Evolutionary conservation across 1,140 invertebrate genomes (phyloP), one percentile per base, ranked within the genome.

Genomic region (Dreissena polymorpha): DNA sequence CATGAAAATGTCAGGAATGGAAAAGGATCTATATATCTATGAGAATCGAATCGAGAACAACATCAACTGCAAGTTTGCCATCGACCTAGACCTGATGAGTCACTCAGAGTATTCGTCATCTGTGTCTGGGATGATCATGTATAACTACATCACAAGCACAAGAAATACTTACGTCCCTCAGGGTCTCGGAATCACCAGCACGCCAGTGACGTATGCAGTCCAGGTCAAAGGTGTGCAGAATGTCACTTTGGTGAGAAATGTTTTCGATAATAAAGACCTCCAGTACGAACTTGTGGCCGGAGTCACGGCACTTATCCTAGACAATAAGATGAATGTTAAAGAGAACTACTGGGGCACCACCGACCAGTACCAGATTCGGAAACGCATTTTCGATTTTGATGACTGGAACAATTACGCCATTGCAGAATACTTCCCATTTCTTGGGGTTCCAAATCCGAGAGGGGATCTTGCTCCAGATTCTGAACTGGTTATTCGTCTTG

Each of bases 351-450:
- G 99, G 98, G 98, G 98, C 18, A 86, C 88, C 2, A 83, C 81
- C 5, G 94, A 96, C 74, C 94, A 96, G 60, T 91, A 91, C 10
- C 93, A 94, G 51, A 99, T 99, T 49, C 94, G 95, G 84, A 94
- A 95, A 68, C 95, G 96, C 90, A 99, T 99, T 87, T 99, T 99
- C 92, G 99, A 99, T 94, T 99, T 99, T 94, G 98, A 99, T 92
- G 98, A 99, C 91, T 99, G 99, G 99, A 99, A 99, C 91, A 97
- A 98, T 93, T 98, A 98, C 92, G 98, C 98, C 0, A 95, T 98
- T 55, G 98, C 98, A 0, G 94, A 96, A 23, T 99, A 96, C 92
- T 94, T 95, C 79, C 98, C 98, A 0, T 99, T 96, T 92, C 94
- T 99, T n/a, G 86, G 89, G 10, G 83, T 81, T 14, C 84, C 91